Conservation (phyloP, 2,797 vertebrate species). For the Cheirogaleus major region DNA sequence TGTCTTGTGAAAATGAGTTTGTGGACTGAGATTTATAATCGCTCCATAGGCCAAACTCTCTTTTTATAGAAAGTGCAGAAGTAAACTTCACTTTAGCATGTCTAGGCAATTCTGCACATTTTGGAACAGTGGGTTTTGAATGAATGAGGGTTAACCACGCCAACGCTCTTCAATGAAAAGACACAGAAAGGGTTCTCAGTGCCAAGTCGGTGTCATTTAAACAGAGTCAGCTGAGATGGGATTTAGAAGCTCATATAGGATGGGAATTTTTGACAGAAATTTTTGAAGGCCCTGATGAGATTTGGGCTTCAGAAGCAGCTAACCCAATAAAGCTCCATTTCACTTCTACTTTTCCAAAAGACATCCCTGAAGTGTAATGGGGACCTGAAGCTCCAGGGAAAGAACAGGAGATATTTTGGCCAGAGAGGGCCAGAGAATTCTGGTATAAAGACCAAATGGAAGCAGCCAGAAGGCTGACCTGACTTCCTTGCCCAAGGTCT, state of each 20-base stretch:
- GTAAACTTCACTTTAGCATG: neutral
- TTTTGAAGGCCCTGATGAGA: neutral
- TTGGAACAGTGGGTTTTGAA: neutral
- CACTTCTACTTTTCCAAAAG: neutral
- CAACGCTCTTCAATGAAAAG: neutral
- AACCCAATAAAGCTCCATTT: neutral
- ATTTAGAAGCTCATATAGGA: neutral
- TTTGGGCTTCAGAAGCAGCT: neutral
- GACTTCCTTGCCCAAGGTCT: neutral
- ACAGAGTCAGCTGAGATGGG: neutral
- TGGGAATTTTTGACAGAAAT: neutral
- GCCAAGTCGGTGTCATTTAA: neutral
- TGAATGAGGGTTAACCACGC: neutral
- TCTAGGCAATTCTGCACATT: neutral
- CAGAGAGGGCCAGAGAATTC: neutral
- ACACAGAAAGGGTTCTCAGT: neutral
- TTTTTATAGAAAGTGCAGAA: neutral
- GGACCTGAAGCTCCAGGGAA: neutral
- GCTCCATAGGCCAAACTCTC: neutral
- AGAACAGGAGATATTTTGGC: neutral
- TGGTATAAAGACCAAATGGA: neutral
- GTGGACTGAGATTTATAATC: neutral
- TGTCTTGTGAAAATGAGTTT: neutral
- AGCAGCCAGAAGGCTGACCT: neutral
- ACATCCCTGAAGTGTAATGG: neutral